Evolutionary conservation across 2,888 invertebrate genomes (phyloP), one percentile per base, ranked within the genome.

Genomic region (Dolichomitus sp.): DNA sequence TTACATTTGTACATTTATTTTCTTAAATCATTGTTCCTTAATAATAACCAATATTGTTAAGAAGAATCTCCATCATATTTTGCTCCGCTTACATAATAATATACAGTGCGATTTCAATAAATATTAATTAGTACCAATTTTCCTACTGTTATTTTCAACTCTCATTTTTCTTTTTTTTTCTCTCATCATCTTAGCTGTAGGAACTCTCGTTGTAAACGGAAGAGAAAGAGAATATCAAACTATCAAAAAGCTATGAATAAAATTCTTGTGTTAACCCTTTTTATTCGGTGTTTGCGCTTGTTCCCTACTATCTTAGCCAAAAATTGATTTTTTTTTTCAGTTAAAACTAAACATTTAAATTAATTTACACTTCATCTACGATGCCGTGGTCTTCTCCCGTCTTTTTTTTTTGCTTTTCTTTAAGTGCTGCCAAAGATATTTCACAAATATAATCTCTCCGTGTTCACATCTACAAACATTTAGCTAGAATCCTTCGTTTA

Each of bases 1-100:
- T 81, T 84, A 88, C 81, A 85, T 89, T 89, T 90, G 89, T 89
- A 90, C 90, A 90, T 90, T 90, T 88, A 91, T 88, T 85, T 83
- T 69, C 68, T 73, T 76, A 86, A 82, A 76, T 78, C 78, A 78
- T 73, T 83, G 84, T 84, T 82, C 65, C 76, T 84, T 81, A 87
- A 83, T 78, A 69, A 87, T 83, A 65, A 81, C 69, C 63, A 79
- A 81, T 81, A 66, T 75, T 30, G 54, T 74, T 59, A 57, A 70
- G 73, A 85, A 48, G 83, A 73, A 77, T 84, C 72, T 72, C 57
- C 78, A 79, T 74, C 48, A 40, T 76, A 42, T 59, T 61, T 57
- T 68, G 27, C 63, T 17, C 50, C 23, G 45, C 78, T 70, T 78
- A 83, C 85, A 68, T 84, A 87, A 85, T 87, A 86, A 83, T 84